These are phyloP conservation scores for Conus canariensis DNA, from an alignment of 2,888 invertebrate species.

Conservation along the genomic window DNA sequence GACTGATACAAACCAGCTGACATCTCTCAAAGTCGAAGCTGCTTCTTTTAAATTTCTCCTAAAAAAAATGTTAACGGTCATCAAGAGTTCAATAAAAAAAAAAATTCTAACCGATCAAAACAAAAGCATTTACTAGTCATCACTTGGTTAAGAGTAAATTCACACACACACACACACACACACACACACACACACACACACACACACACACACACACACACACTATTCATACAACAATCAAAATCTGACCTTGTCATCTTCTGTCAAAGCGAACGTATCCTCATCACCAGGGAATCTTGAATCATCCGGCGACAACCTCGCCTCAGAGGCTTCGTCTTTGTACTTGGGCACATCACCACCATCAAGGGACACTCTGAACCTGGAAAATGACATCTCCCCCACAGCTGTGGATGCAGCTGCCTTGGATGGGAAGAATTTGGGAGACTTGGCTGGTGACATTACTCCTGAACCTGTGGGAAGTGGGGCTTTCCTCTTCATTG, in stretches of 20 bases:
- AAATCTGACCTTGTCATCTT: conserved; percentile 29
- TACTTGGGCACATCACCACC: conserved; percentile 16
- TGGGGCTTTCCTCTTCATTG: conserved; percentile 34
- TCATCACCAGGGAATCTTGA: conserved; percentile 26
- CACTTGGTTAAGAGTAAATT: no score
- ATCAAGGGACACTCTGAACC: background rate
- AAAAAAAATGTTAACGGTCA: no score
- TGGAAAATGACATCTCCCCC: conserved; percentile 18
- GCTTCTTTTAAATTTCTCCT: no score
- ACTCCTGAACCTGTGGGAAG: conserved; percentile 14
- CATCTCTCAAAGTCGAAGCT: no score
- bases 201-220: no score
- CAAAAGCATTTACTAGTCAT: no score
- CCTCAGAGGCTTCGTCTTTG: conserved; percentile 43
- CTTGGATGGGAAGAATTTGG: conserved; percentile 36
- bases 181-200: no score
- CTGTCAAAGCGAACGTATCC: background rate
- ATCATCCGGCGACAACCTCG: conserved; percentile 36
- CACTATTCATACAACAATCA: no score
- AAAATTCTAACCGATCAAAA: no score
- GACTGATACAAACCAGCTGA: no score
- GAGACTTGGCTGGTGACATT: background rate
- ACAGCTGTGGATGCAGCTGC: background rate
- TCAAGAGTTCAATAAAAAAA: no score
- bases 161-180: no score